phyloP scores from a whole-genome alignment of 2,888 invertebrate genomes.

The Argyra leucocephala region DNA sequence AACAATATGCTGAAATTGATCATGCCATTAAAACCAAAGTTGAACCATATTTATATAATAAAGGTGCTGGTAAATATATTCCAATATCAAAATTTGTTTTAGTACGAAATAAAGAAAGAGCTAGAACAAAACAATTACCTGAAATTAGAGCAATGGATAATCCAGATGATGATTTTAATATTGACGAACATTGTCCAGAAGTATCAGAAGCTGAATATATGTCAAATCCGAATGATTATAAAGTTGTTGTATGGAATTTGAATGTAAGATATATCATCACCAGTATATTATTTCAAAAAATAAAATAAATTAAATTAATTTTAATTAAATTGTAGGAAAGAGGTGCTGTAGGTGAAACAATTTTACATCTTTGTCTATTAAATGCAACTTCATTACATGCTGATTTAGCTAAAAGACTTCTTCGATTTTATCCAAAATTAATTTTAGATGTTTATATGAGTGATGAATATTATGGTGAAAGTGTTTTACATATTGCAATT shows the following conservation, averaged over 20 bases:
- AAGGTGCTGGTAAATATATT: conserved; percentile 82
- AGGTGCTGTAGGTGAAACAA: conserved; percentile 93
- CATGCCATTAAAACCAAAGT: conserved; percentile 85
- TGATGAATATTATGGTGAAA: conserved; percentile 97
- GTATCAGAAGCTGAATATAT: conserved; percentile 54
- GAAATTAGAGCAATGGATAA: conserved; percentile 70
- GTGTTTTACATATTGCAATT: conserved; percentile 91
- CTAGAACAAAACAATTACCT: conserved; percentile 68
- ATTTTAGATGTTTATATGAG: conserved; percentile 93
- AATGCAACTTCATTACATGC: conserved; percentile 86
- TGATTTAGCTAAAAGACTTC: conserved; percentile 82
- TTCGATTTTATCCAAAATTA: conserved; percentile 87
- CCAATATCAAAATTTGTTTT: conserved; percentile 83
- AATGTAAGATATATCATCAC: conserved; percentile 50
- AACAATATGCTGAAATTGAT: conserved; percentile 84
- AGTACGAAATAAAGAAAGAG: conserved; percentile 74
- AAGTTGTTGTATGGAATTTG: conserved; percentile 85
- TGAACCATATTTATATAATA: conserved; percentile 86
- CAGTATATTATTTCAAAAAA: conserved; percentile 11
- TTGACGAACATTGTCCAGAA: conserved; percentile 64
- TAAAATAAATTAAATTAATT: conserved; percentile 24
- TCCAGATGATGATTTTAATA: conserved; percentile 74
- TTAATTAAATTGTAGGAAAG: conserved; percentile 52
- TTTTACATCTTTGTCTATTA: conserved; percentile 84
- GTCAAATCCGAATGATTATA: conserved; percentile 60